These are phyloP conservation scores for Actinostola sp. DNA, from an alignment of 92 coral and sea anemone species.

Conservation along the genomic window DNA sequence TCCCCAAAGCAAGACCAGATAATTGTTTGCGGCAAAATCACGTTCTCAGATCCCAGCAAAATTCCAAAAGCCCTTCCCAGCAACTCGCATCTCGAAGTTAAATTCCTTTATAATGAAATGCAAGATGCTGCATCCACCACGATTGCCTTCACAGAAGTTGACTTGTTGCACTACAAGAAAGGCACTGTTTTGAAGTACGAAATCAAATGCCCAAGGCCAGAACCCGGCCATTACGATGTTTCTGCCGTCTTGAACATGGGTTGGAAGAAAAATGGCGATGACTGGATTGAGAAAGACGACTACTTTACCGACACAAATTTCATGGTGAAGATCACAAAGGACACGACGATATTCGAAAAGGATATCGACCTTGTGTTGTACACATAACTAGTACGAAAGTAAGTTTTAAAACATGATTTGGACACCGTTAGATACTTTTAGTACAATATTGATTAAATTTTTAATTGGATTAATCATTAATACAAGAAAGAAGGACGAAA, in stretches of 20 bases:
- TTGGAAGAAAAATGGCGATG: slow-evolving; percentile 61
- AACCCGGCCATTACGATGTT: slow-evolving; percentile 37
- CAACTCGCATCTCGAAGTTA: slow-evolving; percentile 55
- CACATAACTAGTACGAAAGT: too few species aligned
- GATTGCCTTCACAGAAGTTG: slow-evolving; percentile 38
- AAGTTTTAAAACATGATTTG: too few species aligned
- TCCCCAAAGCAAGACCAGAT: slow-evolving; percentile 6
- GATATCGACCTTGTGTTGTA: slow-evolving; percentile 70
- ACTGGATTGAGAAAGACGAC: slow-evolving; percentile 78
- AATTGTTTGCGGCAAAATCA: slow-evolving; percentile 10
- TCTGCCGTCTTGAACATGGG: slow-evolving; percentile 86
- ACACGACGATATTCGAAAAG: slow-evolving; percentile 18
- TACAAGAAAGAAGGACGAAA: too few species aligned
- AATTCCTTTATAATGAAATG: slow-evolving; percentile 50
- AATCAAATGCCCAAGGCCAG: slow-evolving; percentile 55
- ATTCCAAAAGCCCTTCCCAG: slow-evolving; percentile 37
- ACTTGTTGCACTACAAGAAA: slow-evolving; percentile 44
- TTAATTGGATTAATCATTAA: too few species aligned
- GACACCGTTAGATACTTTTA: too few species aligned
- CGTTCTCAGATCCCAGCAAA: slow-evolving; percentile 12
- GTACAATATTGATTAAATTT: too few species aligned
- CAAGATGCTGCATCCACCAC: slow-evolving; percentile 49
- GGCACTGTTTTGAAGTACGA: slow-evolving; percentile 56
- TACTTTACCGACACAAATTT: slow-evolving; percentile 63
- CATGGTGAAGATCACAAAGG: slow-evolving; percentile 42